These are phyloP conservation scores for Cyrtodaria siliqua DNA, from an alignment of 2,888 invertebrate genomes.

Conservation along the genomic window DNA sequence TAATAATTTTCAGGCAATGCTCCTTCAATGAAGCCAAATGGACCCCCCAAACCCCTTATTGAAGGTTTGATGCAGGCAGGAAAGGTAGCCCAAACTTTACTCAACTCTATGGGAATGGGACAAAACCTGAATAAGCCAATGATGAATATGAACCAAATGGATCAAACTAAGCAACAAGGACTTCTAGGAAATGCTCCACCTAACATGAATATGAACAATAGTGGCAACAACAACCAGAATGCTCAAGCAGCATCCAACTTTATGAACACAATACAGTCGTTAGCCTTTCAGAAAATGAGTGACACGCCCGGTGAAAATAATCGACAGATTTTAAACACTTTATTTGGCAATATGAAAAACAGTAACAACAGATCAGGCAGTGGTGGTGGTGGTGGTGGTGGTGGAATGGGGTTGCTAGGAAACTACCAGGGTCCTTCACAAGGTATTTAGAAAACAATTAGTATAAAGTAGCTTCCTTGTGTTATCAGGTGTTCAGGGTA, in stretches of 20 bases:
- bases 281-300: constrained; percentile 57
- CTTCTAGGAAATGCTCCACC: constrained; percentile 1
- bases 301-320: constrained; percentile 11
- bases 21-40: constrained; percentile 17
- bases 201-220: background rate
- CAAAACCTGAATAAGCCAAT: constrained; percentile 19
- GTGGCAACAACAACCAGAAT: background rate
- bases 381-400: constrained; percentile 1
- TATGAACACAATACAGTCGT: constrained; percentile 61
- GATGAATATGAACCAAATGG: background rate
- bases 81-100: constrained; percentile 47
- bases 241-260: constrained; percentile 53
- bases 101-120: constrained; percentile 43
- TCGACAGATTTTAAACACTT: constrained; percentile 28
- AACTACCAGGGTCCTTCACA: too few species aligned
- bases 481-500: too few species aligned
- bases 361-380: background rate
- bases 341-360: constrained; percentile 46
- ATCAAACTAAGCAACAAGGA: background rate
- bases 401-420: too few species aligned
- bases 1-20: constrained; percentile 53
- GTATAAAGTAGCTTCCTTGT: too few species aligned
- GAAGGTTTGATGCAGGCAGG: constrained; percentile 55
- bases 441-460: too few species aligned
- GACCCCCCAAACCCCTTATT: constrained; percentile 50